phyloP scores from a whole-genome alignment of 2,797 vertebrate species.

The Presbytis comata region DNA sequence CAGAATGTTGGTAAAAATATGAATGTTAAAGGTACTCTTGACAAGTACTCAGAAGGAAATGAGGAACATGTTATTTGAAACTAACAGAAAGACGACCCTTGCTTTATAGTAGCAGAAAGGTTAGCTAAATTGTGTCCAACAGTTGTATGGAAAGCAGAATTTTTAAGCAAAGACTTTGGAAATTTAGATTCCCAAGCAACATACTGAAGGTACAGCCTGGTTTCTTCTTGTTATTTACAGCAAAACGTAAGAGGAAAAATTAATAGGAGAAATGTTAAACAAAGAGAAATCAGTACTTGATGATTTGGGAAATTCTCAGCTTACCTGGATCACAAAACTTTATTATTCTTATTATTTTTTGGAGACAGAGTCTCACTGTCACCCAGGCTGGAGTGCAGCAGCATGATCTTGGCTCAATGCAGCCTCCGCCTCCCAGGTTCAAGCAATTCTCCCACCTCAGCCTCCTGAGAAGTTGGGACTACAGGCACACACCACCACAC shows the following conservation, averaged over 20 bases:
- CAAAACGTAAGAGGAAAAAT: constrained; percentile 24
- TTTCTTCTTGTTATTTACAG: not conserved
- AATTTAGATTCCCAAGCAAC: constrained; percentile 14
- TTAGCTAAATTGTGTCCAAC: not conserved
- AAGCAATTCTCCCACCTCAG: not conserved
- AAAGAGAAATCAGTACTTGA: not conserved
- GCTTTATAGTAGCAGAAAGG: not conserved
- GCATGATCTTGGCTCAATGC: not conserved
- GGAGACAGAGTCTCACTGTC: too few relatives aligned
- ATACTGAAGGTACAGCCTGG: not conserved
- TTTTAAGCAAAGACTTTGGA: not conserved
- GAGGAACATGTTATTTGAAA: not conserved
- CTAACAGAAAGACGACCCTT: not conserved
- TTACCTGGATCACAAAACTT: constrained; percentile 1
- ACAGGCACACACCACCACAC: not conserved
- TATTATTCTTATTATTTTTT: too few relatives aligned
- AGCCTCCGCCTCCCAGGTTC: not conserved
- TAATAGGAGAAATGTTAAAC: not conserved
- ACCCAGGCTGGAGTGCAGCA: not conserved
- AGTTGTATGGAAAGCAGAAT: not conserved
- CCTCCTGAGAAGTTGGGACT: not conserved
- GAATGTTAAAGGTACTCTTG: not conserved
- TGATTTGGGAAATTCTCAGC: not conserved
- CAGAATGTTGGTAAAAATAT: not conserved
- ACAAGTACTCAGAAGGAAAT: not conserved